Base-by-base conservation (phyloP, 1,140 invertebrate species). In the Macrobrachium rosenbergii region DNA sequence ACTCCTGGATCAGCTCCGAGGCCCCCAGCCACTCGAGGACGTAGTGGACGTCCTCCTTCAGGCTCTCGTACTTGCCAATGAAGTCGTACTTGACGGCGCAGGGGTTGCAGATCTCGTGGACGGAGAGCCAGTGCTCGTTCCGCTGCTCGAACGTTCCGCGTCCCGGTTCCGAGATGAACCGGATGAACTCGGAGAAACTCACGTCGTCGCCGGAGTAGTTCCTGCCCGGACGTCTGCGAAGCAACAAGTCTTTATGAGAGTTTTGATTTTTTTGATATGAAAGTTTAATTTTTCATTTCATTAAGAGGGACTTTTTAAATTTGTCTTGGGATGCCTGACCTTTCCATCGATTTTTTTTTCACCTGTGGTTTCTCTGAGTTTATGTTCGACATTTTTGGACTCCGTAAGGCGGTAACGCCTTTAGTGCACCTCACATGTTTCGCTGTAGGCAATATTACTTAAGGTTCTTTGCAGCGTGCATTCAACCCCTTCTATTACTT, bases 41-140 rank as follows among this genome's bases (percentile, higher is more conserved):
- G 62, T 88, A 88, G 16, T 88, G 43, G 17, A 80, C 60, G 45
- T 88, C 86, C 75, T 83, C 86, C 73, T 88, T 88, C 8, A 88
- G 60, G 19, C 17, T 78, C 63, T 88, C 86, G 60, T 83, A 82
- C n/a, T 88, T 88, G 63, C 86, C 86, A 23, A 88, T 82, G 64
- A 88, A 88, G 80, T 88, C 86, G 73, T 88, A 88, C 62, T 83
- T 62, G 17, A 88, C 62, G 52, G 80, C 75, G 80, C 80, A 88
- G 10, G 86, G 86, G 75, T 88, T 82, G 62, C 86, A 88, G 5
- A 83, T 43, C 43, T 88, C 80, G 80, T 88, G 86, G 52, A 88
- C 28, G 23, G 86, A 77, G 60, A 82, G 37, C 86, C 86, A 88
- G 80, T 88, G 86, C 69, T 88, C 80, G 64, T 88, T 88, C 12